These are phyloP conservation scores for Pollenia angustigena DNA, from an alignment of 2,888 invertebrate genomes.

Conservation along the genomic window DNA sequence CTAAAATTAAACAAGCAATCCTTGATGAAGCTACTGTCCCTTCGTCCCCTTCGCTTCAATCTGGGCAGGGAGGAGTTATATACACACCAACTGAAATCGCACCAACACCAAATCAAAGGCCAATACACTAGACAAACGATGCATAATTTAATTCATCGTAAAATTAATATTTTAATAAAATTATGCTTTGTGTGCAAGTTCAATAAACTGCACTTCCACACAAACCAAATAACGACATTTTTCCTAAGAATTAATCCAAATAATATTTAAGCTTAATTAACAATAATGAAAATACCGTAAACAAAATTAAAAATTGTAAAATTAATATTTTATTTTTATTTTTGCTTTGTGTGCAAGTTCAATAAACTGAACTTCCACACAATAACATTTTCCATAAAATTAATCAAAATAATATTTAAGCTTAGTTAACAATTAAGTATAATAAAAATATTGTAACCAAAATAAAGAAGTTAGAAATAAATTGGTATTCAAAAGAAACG, in stretches of 20 bases:
- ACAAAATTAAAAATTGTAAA: not conserved
- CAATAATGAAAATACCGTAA: not conserved
- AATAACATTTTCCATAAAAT: not conserved
- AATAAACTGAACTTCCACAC: no score
- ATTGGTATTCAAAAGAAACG: no score
- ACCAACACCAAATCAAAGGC: not conserved
- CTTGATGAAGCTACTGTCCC: constrained; percentile 21
- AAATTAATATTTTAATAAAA: constrained; percentile 16
- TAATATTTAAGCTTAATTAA: constrained; percentile 2
- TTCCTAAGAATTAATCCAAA: not conserved
- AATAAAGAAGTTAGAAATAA: no score
- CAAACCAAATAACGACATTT: not conserved
- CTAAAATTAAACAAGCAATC: not conserved
- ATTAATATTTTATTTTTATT: constrained; percentile 15
- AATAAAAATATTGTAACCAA: no score
- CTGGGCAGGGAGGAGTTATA: constrained; percentile 56
- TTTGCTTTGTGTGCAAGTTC: not conserved
- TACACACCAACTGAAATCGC: constrained; percentile 1
- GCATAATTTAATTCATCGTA: not conserved
- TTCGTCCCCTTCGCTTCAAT: constrained; percentile 37
- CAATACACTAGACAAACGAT: not conserved
- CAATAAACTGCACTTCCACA: no score
- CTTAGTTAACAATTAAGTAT: not conserved
- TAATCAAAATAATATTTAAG: not conserved
- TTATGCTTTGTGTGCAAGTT: not conserved